Base-by-base conservation (phyloP, 2,113 vertebrate species). In the Anguilla japonica region DNA sequence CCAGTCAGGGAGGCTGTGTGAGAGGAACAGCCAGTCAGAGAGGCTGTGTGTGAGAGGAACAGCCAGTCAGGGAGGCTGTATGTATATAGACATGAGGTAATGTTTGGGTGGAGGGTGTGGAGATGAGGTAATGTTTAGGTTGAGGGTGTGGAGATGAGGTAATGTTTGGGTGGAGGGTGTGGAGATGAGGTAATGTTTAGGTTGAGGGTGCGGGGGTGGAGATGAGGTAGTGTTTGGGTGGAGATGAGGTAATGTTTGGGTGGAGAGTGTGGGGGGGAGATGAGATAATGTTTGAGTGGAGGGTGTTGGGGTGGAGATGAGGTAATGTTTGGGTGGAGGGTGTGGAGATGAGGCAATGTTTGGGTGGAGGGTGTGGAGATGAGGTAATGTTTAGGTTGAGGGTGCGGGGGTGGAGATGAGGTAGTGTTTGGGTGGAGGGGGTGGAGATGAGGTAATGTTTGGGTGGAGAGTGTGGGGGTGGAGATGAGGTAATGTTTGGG, bases 381-480 rank as follows among this genome's bases (percentile, higher is more conserved):
- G 89, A 93, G 89, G 86, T 92, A 87, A 93, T 85, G 85, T 22
- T 90, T 88, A 56, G 39, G 46, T 34, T 46, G 50, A 43, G 43
- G 7, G 43, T 63, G 40, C 22, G 85, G 41, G 53, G 41, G 22
- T 67, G 34, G 75, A 80, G 84, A 79, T 87, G 85, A 82, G 67
- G 63, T 79, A 41, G 81, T 85, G 67, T 84, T 8, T 18, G 57
- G 39, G 22, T 46, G 39, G 67, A 78, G 29, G 43, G 41, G 9
- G 39, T 63, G 85, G 82, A 43, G 85, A 88, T 92, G 34, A 34
- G 34, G 87, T 92, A 87, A 93, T 85, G 86, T 57, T 85, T 80
- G n/a, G n/a, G 39, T 39, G 29, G n/a, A n/a, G n/a, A n/a, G n/a
- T n/a, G n/a, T n/a, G n/a, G n/a, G n/a, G n/a, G n/a, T n/a, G n/a